Evolutionary conservation across 1,140 invertebrate genomes (phyloP), one percentile per base, ranked within the genome.

Genomic region (Orchestia grillus): DNA sequence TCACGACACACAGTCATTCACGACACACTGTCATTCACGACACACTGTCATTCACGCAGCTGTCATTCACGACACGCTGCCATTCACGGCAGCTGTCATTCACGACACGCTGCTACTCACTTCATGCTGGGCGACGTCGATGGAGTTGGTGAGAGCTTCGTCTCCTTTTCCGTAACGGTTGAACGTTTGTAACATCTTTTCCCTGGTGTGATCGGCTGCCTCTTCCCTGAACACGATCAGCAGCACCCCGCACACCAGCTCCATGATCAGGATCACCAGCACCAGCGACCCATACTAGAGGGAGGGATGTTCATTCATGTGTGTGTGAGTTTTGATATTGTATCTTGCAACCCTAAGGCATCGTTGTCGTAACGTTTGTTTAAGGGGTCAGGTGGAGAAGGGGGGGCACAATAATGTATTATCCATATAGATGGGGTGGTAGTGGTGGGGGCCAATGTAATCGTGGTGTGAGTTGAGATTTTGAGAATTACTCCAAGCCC

Each of bases 191-290:
- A 45, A 47, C 92, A 94, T 94, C 43, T 44, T 44, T 11, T 94
- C 92, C 92, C 40, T 94, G 41, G 44, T 47, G 44, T 47, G 40
- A 15, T 94, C 92, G 8, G 43, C 92, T 28, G 92, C 92, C 92
- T 94, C 36, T 4, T 94, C 92, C 43, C 92, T 15, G 92, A 16
- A 47, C 44, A 47, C 44, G 15, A 94, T 4, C 8, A 94, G 43
- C 43, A 94, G 92, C 8, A 94, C 40, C 43, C 92, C 92, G 44
- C 92, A 94, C 44, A 94, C 92, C 92, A 94, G 92, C 44, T 94
- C 92, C 44, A 94, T 94, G 43, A 94, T 42, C 92, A 94, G 43
- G 44, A 94, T n/a, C 44, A 47, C 43, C 92, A 94, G 92, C 92
- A 94, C 92, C 43, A 94, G 40, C 44, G 43, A 44, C 11, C 92